These are phyloP conservation scores for Caranx ignobilis DNA, from an alignment of 2,113 vertebrate species.

Conservation along the genomic window DNA sequence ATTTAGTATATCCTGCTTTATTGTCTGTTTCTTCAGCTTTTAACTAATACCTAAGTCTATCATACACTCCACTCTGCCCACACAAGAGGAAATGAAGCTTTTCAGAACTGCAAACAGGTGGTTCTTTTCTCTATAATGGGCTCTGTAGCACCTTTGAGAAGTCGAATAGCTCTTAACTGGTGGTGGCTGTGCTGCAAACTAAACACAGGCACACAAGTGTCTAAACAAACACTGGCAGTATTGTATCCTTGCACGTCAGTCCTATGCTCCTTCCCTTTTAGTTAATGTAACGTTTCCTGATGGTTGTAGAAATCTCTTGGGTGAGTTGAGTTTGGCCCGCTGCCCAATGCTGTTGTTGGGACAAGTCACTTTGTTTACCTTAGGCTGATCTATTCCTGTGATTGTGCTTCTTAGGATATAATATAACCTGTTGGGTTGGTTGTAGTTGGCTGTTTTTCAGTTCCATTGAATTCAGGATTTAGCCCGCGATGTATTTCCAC, in stretches of 20 bases:
- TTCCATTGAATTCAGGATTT: neutral
- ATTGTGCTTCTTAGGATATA: slow-evolving; percentile 17
- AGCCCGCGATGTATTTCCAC: neutral
- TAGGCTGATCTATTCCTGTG: slow-evolving; percentile 16
- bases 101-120: slow-evolving; percentile 21
- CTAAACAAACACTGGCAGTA: neutral
- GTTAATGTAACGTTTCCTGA: slow-evolving; percentile 4
- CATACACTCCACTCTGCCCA: neutral
- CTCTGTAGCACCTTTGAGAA: slow-evolving; percentile 19
- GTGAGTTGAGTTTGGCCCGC: slow-evolving; percentile 50
- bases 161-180: slow-evolving; percentile 11
- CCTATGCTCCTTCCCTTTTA: slow-evolving; percentile 13
- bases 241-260: neutral
- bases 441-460: slow-evolving; percentile 1
- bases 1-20: slow-evolving; percentile 35
- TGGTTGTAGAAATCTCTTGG: slow-evolving; percentile 44
- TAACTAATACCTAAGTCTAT: slow-evolving; percentile 18
- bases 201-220: slow-evolving; percentile 2
- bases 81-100: neutral
- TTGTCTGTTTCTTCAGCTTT: slow-evolving; percentile 10
- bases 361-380: slow-evolving; percentile 5
- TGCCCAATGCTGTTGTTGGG: slow-evolving; percentile 8
- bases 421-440: slow-evolving; percentile 15
- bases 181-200: slow-evolving; percentile 3
- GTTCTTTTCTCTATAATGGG: slow-evolving; percentile 5